Evolutionary conservation across 2,888 invertebrate genomes (phyloP).

Genomic region (Drosophila birchii): DNA sequence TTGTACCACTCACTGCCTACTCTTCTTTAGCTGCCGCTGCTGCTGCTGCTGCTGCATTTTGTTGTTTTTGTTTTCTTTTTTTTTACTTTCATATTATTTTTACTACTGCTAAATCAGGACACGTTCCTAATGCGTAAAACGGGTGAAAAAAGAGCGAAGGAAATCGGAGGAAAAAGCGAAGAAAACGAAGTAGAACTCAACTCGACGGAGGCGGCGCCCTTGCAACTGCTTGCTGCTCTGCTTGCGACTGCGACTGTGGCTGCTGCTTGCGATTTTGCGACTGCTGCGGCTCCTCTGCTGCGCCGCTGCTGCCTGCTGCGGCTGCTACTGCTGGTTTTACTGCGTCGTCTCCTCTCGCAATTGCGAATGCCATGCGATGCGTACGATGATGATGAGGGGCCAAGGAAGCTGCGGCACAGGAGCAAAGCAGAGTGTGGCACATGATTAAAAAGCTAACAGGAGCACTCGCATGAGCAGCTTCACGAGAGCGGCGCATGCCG

Average conservation of each 20-base stretch:
- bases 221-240: conserved; percentile 51
- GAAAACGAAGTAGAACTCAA: conserved; percentile 41
- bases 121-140: conserved; percentile 39
- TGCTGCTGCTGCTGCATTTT: conserved; percentile 14
- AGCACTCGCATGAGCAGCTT: conserved; percentile 17
- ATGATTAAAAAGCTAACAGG: conserved; percentile 40
- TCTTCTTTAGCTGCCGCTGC: conserved; percentile 14
- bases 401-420: conserved; percentile 24
- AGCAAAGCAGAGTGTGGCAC: conserved; percentile 23
- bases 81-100: conserved; percentile 8
- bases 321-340: conserved; percentile 10
- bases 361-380: conserved; percentile 24
- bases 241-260: conserved; percentile 48
- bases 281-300: conserved; percentile 21
- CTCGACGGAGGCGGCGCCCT: conserved; percentile 45
- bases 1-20: conserved; percentile 24
- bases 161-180: conserved; percentile 22
- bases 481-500: conserved; percentile 34
- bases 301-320: conserved; percentile 18
- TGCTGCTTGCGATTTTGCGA: conserved; percentile 35
- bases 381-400: conserved; percentile 13
- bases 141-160: conserved; percentile 10
- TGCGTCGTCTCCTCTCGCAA: conserved; percentile 31
- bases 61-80: background rate
- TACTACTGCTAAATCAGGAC: conserved; percentile 31